phyloP scores from a whole-genome alignment of 2,113 vertebrate genomes.

The Hippolais icterina region DNA sequence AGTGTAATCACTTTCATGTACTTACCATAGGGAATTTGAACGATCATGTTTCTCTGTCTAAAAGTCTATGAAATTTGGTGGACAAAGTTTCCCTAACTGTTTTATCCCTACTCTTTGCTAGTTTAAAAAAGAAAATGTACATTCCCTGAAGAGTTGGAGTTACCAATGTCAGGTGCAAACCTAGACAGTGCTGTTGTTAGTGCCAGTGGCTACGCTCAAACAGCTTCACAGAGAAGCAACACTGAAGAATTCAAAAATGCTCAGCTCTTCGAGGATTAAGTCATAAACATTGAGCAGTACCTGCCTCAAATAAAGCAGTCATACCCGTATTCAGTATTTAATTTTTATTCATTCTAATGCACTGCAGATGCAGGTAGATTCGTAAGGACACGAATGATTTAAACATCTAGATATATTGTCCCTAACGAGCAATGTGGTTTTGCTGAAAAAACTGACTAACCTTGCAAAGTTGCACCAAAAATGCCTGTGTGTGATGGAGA shows the following conservation, averaged over 20 bases:
- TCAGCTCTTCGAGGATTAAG: background rate
- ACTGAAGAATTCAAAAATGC: background rate
- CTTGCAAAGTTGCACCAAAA: background rate
- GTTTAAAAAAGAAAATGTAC: background rate
- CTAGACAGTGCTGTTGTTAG: background rate
- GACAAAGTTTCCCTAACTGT: background rate
- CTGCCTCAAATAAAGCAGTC: background rate
- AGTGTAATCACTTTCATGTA: background rate
- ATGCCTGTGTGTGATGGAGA: background rate
- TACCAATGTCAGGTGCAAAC: background rate
- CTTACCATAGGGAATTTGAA: background rate
- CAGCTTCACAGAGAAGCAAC: background rate
- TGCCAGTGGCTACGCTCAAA: background rate
- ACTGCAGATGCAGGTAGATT: background rate
- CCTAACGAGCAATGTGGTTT: background rate
- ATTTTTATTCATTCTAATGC: background rate
- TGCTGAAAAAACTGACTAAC: background rate
- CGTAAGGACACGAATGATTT: background rate
- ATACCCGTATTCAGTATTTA: background rate
- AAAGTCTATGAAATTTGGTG: background rate
- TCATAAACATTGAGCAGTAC: background rate
- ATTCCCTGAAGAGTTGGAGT: background rate
- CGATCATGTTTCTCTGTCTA: background rate
- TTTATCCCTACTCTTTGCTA: background rate
- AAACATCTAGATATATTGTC: background rate